Evolutionary conservation across 2,113 vertebrate genomes (phyloP).

Genomic region (Corythaixoides concolor): DNA sequence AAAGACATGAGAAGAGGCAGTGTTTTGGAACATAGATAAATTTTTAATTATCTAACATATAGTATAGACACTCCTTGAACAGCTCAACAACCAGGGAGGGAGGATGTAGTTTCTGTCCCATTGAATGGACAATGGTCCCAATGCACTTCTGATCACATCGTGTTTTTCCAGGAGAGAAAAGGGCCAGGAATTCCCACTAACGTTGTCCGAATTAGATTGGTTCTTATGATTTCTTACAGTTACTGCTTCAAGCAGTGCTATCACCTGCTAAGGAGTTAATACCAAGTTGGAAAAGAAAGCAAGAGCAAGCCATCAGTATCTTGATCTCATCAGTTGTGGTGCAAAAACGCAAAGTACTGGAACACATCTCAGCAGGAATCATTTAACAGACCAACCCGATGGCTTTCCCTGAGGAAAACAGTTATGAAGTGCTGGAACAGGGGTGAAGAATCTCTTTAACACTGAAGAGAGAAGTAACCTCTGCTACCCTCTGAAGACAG

Average conservation of each 20-base stretch:
- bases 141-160: not conserved
- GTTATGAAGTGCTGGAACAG: not conserved
- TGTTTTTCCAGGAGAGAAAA: not conserved
- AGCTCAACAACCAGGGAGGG: not conserved
- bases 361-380: not conserved
- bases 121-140: not conserved
- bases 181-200: not conserved
- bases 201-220: not conserved
- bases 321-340: not conserved
- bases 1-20: not conserved
- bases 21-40: not conserved
- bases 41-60: slow-evolving; percentile 1
- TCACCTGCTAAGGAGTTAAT: not conserved
- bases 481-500: slow-evolving; percentile 38
- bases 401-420: not conserved
- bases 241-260: not conserved
- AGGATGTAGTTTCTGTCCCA: not conserved
- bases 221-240: not conserved
- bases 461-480: not conserved
- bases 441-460: not conserved
- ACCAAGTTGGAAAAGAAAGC: not conserved
- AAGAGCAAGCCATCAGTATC: not conserved
- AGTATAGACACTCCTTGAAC: not conserved
- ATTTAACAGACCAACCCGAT: not conserved
- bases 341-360: not conserved